Evolutionary conservation across 2,888 invertebrate species (phyloP).

Genomic region (Agrochola litura): DNA sequence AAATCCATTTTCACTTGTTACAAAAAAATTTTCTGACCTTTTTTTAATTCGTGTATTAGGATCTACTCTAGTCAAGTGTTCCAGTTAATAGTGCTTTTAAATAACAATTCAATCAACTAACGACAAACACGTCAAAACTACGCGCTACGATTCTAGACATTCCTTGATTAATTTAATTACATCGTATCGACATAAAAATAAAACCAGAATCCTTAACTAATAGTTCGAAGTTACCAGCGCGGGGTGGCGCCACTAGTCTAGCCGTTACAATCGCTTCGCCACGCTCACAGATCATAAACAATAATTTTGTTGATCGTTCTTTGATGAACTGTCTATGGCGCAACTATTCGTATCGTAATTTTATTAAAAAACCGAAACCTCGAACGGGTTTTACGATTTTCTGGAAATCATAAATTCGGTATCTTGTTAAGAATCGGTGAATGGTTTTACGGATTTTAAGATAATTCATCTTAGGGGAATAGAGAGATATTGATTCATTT

Average conservation of each 20-base stretch:
- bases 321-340: slow-evolving; percentile 69
- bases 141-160: slow-evolving; percentile 7
- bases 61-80: neutral
- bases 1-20: neutral
- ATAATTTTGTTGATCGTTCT: slow-evolving; percentile 74
- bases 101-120: slow-evolving; percentile 1
- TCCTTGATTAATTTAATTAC: slow-evolving; percentile 53
- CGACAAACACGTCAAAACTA: slow-evolving; percentile 2
- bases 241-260: slow-evolving; percentile 82
- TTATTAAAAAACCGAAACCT: slow-evolving; percentile 39
- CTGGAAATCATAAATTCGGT: slow-evolving; percentile 50
- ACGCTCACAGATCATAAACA: slow-evolving; percentile 79
- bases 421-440: slow-evolving; percentile 49
- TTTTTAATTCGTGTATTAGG: neutral
- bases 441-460: slow-evolving; percentile 30
- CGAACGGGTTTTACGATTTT: slow-evolving; percentile 42
- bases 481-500: neutral
- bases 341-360: slow-evolving; percentile 43
- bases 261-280: slow-evolving; percentile 73
- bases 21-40: neutral
- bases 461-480: neutral
- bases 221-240: slow-evolving; percentile 71
- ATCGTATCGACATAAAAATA: slow-evolving; percentile 61
- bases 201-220: slow-evolving; percentile 63
- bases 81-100: slow-evolving; percentile 2